phyloP scores from a whole-genome alignment of 2,888 invertebrate species.

The Drosophila quasianomalipes region DNA sequence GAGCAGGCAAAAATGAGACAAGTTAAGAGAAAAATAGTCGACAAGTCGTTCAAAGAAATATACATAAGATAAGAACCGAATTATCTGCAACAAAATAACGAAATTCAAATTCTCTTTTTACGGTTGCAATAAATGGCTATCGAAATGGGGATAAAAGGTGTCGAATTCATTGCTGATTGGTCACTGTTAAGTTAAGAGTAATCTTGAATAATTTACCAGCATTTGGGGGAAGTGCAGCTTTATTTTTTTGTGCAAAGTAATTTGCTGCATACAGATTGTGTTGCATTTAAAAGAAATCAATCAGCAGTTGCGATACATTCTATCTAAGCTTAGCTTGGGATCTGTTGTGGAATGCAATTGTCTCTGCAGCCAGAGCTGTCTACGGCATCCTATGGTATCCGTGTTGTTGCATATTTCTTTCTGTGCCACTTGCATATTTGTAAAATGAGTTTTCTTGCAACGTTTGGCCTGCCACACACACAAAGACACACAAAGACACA shows the following conservation, averaged over 20 bases:
- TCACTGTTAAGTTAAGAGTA: not conserved
- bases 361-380: not conserved
- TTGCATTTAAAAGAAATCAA: not conserved
- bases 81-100: conserved; percentile 25
- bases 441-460: conserved; percentile 33
- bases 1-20: conserved; percentile 61
- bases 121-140: not conserved
- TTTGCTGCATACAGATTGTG: not conserved
- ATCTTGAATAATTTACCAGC: not conserved
- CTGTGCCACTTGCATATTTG: conserved; percentile 39
- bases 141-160: not conserved
- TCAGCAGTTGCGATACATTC: not conserved
- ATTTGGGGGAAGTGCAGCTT: not conserved
- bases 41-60: conserved; percentile 31
- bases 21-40: conserved; percentile 34
- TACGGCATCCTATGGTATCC: not conserved
- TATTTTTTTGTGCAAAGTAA: not conserved
- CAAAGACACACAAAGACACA: not conserved
- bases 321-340: not conserved
- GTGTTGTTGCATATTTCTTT: not conserved
- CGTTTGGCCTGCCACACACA: not conserved
- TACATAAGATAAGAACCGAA: conserved; percentile 5
- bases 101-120: conserved; percentile 29
- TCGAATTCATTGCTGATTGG: not conserved
- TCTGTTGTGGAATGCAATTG: not conserved